These are phyloP conservation scores for Sus cebifrons DNA, from an alignment of 2,797 vertebrate species.

Conservation along the genomic window DNA sequence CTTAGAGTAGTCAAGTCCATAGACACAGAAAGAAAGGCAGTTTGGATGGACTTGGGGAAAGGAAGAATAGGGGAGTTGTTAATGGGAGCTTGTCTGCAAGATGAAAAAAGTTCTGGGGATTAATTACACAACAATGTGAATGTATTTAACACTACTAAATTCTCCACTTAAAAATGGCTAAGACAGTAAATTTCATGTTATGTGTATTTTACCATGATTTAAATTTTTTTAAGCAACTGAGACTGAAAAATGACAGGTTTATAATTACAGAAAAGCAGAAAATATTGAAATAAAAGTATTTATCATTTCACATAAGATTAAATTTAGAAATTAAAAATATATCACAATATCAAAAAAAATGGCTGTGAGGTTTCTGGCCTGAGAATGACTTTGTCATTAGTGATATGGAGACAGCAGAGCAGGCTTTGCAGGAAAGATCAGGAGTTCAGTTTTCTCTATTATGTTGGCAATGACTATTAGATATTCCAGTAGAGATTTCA, in stretches of 20 bases:
- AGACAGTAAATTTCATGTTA: background rate
- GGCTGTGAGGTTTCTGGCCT: background rate
- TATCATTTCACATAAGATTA: background rate
- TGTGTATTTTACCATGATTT: background rate
- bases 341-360: background rate
- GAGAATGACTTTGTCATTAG: background rate
- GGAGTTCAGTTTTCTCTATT: background rate
- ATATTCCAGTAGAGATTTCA: background rate
- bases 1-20: background rate
- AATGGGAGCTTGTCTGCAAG: background rate
- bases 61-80: background rate
- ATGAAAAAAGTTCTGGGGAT: slow-evolving; percentile 11
- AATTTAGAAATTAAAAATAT: background rate
- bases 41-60: background rate
- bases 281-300: background rate
- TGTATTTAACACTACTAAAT: background rate
- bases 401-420: background rate
- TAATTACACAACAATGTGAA: background rate
- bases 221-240: background rate
- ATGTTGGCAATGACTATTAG: background rate
- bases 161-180: background rate
- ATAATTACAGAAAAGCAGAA: background rate
- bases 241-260: background rate
- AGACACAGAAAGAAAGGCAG: background rate
- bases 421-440: background rate